Base-by-base conservation (phyloP, 2,888 invertebrate species). In the Apeira syringaria region DNA sequence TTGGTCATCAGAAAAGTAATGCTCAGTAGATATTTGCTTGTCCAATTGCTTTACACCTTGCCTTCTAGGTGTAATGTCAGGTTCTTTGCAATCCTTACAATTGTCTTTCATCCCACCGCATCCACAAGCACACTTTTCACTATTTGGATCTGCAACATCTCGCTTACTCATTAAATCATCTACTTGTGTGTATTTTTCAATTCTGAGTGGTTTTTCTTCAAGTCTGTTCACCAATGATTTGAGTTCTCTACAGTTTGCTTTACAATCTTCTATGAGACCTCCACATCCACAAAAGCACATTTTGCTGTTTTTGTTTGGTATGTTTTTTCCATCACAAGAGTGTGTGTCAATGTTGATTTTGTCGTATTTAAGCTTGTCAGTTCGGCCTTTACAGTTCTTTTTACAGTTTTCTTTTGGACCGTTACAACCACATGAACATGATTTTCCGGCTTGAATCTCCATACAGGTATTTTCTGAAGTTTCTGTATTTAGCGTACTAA, bases 71-170 rank as follows among this genome's bases (percentile, higher is more conserved):
- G 4, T 15, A 15, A 15, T 3, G 2, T 15, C 4, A 15, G 15
- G 15, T 15, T 4, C 15, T 15, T 15, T 15, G 4, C 15, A 15
- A 5, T 26, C 27, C 25, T 30, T 36, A 15, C 45, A 45, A 15
- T 34, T 29, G 2, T 32, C 18, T 27, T 32, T 48, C n/a, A 12
- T 25, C 5, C 37, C 31, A 5, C 24, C 40, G 36, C 47, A 49
- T 10, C 47, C 49, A 17, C 44, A 47, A 1, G 26, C 9, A 12
- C 53, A 48, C 24, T 31, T 35, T 9, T 42, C 24, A 8, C 11
- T 34, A 8, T 6, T 34, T 22, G 17, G 5, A 4, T n/a, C n/a
- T 2, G 8, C n/a, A 11, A 18, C 3, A 2, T 13, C n/a, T n/a
- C n/a, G n/a, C n/a, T 18, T 8, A 22, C 36, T 3, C 15, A 15